Percentiles rank a stretch among this genome's conserved stretches.
Evolutionary conservation across 2,113 vertebrate species (phyloP).

Genomic region (Corvus hawaiiensis): DNA sequence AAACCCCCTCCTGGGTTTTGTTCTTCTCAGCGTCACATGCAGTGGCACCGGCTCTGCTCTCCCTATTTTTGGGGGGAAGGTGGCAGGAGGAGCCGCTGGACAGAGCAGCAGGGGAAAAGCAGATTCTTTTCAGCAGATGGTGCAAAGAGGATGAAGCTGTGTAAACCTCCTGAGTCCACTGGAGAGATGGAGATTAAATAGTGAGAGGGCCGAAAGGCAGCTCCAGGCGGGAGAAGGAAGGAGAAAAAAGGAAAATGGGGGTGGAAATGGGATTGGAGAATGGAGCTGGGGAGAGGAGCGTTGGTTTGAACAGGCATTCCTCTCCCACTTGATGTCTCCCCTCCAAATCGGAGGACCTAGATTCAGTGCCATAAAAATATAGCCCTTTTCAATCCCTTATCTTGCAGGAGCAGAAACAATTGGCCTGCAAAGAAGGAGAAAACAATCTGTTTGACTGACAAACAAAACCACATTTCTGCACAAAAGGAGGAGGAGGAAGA

Average conservation of each 20-base stretch:
- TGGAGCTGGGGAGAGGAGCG: conserved; percentile 8
- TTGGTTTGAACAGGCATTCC: conserved; percentile 7
- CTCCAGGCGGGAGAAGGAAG: conserved; percentile 5
- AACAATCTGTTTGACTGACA: conserved; percentile 71
- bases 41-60: background rate
- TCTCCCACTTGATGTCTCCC: conserved; percentile 42
- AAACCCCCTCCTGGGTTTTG: background rate
- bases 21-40: accelerated
- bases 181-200: conserved; percentile 55
- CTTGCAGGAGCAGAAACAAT: conserved; percentile 68
- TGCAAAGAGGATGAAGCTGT: conserved; percentile 45
- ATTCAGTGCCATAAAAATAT: conserved; percentile 55
- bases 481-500: conserved; percentile 63
- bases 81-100: background rate
- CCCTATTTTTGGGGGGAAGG: background rate
- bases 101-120: background rate
- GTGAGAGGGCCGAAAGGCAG: conserved; percentile 20
- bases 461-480: conserved; percentile 70
- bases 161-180: conserved; percentile 25
- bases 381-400: conserved; percentile 67
- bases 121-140: conserved; percentile 40
- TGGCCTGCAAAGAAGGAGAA: conserved; percentile 66
- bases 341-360: conserved; percentile 22
- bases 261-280: conserved; percentile 30
- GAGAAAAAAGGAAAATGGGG: conserved; percentile 37